These are phyloP conservation scores for Ciconia maguari DNA, from an alignment of 2,113 vertebrate species.

Conservation along the genomic window DNA sequence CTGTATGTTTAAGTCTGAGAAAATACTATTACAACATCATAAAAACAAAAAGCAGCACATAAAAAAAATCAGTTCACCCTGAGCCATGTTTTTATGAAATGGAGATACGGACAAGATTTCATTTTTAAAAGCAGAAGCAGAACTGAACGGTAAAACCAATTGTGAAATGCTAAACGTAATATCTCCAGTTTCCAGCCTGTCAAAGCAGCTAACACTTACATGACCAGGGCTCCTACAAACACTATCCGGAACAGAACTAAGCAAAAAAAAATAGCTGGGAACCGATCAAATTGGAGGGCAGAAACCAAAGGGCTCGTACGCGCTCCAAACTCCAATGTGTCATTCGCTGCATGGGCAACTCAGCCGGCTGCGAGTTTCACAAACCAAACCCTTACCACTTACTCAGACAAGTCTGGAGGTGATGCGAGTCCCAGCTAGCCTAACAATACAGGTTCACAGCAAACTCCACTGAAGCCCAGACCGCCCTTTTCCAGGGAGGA, in stretches of 20 bases:
- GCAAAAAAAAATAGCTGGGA: neutral
- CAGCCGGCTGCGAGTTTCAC: neutral
- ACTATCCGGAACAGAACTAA: neutral
- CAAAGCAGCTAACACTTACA: neutral
- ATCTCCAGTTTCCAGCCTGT: neutral
- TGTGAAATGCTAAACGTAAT: neutral
- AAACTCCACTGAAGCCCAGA: neutral
- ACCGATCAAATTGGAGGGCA: neutral
- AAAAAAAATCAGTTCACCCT: neutral
- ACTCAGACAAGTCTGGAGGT: neutral
- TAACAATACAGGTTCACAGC: neutral
- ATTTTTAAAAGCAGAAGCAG: slow-evolving; percentile 20
- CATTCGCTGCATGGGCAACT: fast-evolving
- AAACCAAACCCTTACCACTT: neutral
- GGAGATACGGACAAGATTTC: neutral
- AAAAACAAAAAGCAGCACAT: slow-evolving; percentile 21
- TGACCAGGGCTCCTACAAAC: neutral
- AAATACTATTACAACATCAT: neutral
- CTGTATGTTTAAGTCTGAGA: neutral
- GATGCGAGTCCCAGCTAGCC: slow-evolving; percentile 28
- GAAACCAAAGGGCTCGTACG: neutral
- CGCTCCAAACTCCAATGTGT: fast-evolving
- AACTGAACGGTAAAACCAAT: neutral
- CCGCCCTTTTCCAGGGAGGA: neutral
- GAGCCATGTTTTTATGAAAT: neutral